These are phyloP conservation scores for Horisme vitalbata DNA, from an alignment of 2,888 invertebrate genomes.

Conservation along the genomic window DNA sequence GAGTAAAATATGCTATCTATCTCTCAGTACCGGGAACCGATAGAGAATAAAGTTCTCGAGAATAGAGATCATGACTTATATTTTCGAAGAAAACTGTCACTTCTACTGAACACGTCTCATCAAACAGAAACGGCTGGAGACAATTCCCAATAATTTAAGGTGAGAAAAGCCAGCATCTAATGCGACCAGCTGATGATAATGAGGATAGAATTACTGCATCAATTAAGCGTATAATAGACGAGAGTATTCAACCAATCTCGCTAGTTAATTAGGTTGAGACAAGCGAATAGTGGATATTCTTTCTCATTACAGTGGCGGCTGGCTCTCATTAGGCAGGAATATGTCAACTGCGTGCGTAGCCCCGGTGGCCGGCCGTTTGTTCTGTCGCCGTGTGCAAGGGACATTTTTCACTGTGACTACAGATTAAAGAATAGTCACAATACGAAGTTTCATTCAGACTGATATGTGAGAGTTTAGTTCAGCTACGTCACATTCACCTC, in stretches of 20 bases:
- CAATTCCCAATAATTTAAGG: too few relatives aligned
- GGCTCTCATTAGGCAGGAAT: conserved; percentile 65
- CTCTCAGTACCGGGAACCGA: too few relatives aligned
- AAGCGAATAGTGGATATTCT: conserved; percentile 62
- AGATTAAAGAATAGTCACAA: conserved; percentile 4
- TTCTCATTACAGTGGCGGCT: conserved; percentile 61
- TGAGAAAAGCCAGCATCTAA: too few relatives aligned
- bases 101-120: too few relatives aligned
- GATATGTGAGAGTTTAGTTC: too few relatives aligned
- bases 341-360: conserved; percentile 59
- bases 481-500: too few relatives aligned
- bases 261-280: conserved; percentile 57
- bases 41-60: too few relatives aligned
- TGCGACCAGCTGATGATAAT: too few relatives aligned
- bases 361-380: conserved; percentile 61
- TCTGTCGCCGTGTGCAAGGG: conserved; percentile 57
- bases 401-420: conserved; percentile 54
- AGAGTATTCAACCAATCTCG: conserved; percentile 42
- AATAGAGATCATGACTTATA: too few relatives aligned
- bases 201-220: conserved; percentile 23
- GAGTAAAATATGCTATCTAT: too few relatives aligned
- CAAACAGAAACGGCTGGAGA: too few relatives aligned
- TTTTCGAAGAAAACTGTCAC: too few relatives aligned
- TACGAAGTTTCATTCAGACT: background rate
- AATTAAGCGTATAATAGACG: conserved; percentile 21